phyloP scores from a whole-genome alignment of 2,797 vertebrate species.

The Sardinella longiceps region DNA sequence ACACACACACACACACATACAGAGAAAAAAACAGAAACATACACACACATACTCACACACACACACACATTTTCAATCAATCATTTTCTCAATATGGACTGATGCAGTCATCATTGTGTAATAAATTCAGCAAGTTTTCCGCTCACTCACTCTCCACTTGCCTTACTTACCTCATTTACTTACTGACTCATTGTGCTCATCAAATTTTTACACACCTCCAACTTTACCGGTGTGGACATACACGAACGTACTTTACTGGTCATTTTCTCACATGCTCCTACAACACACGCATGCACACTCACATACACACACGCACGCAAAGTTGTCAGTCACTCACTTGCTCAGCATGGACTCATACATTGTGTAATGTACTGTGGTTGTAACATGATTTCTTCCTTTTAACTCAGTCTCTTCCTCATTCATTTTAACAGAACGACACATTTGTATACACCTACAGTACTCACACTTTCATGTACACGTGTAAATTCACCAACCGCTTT shows the following conservation, averaged over 20 bases:
- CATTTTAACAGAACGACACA: neutral
- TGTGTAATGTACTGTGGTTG: neutral
- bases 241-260: too few relatives aligned
- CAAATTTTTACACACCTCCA: too few relatives aligned
- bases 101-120: neutral
- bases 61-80: conserved; percentile 32
- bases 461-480: neutral
- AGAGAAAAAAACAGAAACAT: conserved; percentile 24
- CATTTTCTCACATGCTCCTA: too few relatives aligned
- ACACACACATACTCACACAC: neutral
- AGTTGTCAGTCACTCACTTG: neutral
- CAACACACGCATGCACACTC: conserved; percentile 44
- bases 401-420: neutral
- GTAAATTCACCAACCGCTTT: neutral
- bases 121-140: too few relatives aligned
- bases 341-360: neutral
- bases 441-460: conserved; percentile 6
- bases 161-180: too few relatives aligned
- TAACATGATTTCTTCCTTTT: neutral
- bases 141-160: too few relatives aligned
- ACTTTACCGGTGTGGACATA: too few relatives aligned
- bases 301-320: conserved; percentile 22
- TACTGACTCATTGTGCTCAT: too few relatives aligned
- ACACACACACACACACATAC: neutral
- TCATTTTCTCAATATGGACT: neutral